Evolutionary conservation across 2,888 invertebrate species (phyloP).

Genomic region (Anoplius nigerrimus): DNA sequence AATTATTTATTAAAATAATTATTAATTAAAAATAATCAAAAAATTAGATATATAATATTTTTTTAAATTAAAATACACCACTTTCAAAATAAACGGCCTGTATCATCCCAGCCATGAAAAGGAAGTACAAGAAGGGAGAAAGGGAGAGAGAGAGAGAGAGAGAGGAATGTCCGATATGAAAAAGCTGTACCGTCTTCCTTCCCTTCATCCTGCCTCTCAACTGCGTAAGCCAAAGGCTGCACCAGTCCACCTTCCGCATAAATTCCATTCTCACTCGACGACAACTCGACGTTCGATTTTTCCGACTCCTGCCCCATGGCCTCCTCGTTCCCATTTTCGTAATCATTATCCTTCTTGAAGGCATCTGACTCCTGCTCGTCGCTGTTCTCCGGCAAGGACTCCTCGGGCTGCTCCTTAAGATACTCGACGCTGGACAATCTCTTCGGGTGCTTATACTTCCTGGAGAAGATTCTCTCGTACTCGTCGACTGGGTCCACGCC

Average conservation of each 20-base stretch:
- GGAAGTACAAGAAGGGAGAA: too few relatives aligned
- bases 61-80: too few relatives aligned
- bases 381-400: constrained; percentile 22
- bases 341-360: neutral
- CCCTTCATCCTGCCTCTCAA: too few relatives aligned
- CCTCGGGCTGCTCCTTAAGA: constrained; percentile 11
- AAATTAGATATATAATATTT: too few relatives aligned
- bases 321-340: constrained; percentile 18
- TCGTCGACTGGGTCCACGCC: constrained; percentile 32
- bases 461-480: constrained; percentile 58
- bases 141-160: too few relatives aligned
- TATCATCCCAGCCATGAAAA: too few relatives aligned
- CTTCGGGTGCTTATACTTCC: constrained; percentile 55
- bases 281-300: neutral
- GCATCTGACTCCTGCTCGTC: constrained; percentile 32
- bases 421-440: constrained; percentile 31
- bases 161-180: neutral
- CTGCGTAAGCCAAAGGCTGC: constrained; percentile 33
- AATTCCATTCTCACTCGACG: constrained; percentile 40
- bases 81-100: too few relatives aligned
- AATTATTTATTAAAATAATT: too few relatives aligned
- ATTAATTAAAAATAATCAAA: too few relatives aligned
- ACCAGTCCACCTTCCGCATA: constrained; percentile 67
- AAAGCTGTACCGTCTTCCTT: neutral
- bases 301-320: constrained; percentile 17